Evolutionary conservation across 92 coral and sea anemone genomes (phyloP).

Genomic region (Epizoanthus fatuus): DNA sequence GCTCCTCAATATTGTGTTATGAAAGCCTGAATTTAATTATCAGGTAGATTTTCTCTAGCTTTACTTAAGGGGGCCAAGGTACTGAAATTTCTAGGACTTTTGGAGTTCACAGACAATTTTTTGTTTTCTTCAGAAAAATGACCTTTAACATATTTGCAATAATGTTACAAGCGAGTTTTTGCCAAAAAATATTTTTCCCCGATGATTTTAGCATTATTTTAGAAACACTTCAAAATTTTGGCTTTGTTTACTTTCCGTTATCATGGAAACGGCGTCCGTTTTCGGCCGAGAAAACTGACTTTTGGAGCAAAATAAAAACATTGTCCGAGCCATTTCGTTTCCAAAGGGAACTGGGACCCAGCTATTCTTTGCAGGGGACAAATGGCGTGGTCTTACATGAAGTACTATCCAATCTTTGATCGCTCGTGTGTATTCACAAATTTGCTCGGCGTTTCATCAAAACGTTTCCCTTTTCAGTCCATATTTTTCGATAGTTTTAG

Average conservation of each 20-base stretch:
- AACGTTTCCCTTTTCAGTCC: not conserved
- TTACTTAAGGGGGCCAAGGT: constrained; percentile 14
- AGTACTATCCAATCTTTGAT: not conserved
- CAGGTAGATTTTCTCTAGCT: too few species aligned
- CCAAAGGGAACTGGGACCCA: constrained; percentile 7
- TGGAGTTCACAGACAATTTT: constrained; percentile 15
- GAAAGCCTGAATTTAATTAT: too few species aligned
- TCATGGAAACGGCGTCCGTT: too few species aligned
- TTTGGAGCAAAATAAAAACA: not conserved
- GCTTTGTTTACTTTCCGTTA: too few species aligned
- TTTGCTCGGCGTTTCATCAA: constrained; percentile 18
- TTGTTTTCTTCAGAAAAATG: constrained; percentile 28
- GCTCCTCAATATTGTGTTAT: too few species aligned
- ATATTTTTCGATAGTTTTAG: constrained; percentile 18
- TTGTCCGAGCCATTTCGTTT: not conserved
- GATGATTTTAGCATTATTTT: constrained; percentile 13
- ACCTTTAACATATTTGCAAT: constrained; percentile 8
- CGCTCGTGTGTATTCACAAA: not conserved
- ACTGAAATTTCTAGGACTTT: constrained; percentile 17
- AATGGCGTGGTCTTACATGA: constrained; percentile 1
- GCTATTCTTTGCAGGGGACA: not conserved
- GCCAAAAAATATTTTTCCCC: constrained; percentile 8
- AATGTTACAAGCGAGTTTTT: constrained; percentile 22
- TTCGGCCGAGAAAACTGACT: not conserved
- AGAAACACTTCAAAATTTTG: too few species aligned